A percentile compares a stretch with the other conserved stretches of the same genome.
These are phyloP conservation scores for Athene noctua DNA, from an alignment of 2,113 vertebrate species.

Conservation along the genomic window DNA sequence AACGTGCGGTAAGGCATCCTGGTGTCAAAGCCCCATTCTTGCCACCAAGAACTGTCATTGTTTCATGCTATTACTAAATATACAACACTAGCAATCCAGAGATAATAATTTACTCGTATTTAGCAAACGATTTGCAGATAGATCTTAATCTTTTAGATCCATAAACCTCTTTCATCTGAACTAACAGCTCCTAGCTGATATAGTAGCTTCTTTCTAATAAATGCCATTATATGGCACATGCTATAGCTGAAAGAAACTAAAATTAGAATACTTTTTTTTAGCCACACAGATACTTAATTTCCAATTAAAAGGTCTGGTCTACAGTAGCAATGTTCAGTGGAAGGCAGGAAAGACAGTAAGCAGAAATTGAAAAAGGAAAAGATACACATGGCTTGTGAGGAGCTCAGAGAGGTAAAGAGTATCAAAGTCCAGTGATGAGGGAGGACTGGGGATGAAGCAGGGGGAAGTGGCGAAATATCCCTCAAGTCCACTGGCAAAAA, in stretches of 20 bases:
- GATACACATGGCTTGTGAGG: not conserved
- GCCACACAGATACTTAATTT: not conserved
- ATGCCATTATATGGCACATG: not conserved
- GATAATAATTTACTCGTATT: constrained; percentile 18
- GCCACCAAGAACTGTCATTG: not conserved
- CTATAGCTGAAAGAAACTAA: not conserved
- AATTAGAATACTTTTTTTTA: not conserved
- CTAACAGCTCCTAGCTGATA: not conserved
- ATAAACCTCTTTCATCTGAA: not conserved
- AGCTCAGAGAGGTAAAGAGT: not conserved
- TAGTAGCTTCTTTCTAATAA: not conserved
- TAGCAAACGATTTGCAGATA: not conserved
- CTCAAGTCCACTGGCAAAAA: not conserved
- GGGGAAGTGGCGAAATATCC: not conserved
- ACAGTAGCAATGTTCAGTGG: not conserved
- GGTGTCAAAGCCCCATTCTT: constrained; percentile 41
- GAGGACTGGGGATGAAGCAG: not conserved
- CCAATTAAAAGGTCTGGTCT: not conserved
- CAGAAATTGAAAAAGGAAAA: not conserved
- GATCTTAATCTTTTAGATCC: not conserved
- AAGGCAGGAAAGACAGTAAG: not conserved
- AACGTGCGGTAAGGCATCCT: constrained; percentile 41
- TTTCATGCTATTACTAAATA: constrained; percentile 51
- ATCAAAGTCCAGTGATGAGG: not conserved
- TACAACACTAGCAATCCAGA: not conserved